phyloP scores from a whole-genome alignment of 2,113 vertebrate species.

The Corythaixoides concolor region DNA sequence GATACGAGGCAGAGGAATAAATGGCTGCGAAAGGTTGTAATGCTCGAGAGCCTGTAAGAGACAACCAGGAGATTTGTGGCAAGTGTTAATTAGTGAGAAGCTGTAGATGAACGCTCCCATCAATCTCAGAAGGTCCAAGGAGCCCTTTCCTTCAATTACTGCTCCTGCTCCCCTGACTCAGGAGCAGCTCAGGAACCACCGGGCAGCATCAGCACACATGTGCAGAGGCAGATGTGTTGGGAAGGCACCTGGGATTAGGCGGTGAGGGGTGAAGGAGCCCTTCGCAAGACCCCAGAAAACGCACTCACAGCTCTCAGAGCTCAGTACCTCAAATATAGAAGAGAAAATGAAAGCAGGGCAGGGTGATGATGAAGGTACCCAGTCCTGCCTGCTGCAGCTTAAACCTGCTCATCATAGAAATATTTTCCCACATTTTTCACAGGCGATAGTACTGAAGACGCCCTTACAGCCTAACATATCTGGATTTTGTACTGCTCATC shows the following conservation, averaged over 20 bases:
- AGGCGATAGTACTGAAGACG: neutral
- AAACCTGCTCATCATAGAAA: neutral
- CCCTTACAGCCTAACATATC: neutral
- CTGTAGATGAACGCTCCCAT: neutral
- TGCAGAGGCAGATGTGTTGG: neutral
- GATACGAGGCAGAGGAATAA: neutral
- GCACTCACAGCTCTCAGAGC: fast-evolving
- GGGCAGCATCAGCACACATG: neutral
- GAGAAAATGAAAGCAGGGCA: neutral
- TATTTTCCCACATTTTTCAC: neutral
- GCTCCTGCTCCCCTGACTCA: neutral
- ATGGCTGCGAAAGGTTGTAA: neutral
- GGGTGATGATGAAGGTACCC: neutral
- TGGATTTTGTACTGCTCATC: fast-evolving
- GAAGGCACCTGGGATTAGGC: neutral
- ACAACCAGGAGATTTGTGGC: neutral
- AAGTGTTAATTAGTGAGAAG: neutral
- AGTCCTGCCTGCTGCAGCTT: neutral
- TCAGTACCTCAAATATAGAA: neutral
- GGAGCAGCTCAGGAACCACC: neutral
- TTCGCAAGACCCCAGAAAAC: neutral
- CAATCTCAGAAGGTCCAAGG: neutral
- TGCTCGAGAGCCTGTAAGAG: neutral
- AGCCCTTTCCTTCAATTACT: neutral
- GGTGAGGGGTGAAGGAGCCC: fast-evolving